Conservation (phyloP, 2,113 vertebrate genomes). For the human region GRCh38 chr16:48409001-48409500, state of each 20-base stretch:
- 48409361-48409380: no score
- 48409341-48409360: no score
- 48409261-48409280: not conserved
- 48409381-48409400: no score
- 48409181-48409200: not conserved
- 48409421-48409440: no score
- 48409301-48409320: no score
- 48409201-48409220: not conserved
- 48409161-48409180: not conserved
- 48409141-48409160: not conserved
- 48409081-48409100: not conserved
- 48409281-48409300: not conserved
- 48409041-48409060: fast-evolving
- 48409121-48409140: not conserved
- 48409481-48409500: not conserved
- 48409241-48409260: not conserved
- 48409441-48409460: no score
- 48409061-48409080: not conserved
- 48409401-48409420: no score
- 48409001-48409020: not conserved
- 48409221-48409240: not conserved
- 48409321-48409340: no score
- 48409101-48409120: not conserved
- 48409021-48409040: fast-evolving
- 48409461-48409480: no score